Percentiles rank a stretch among this genome's conserved stretches.
phyloP scores from a whole-genome alignment of 2,113 vertebrate species.

The Calyptomena viridis region DNA sequence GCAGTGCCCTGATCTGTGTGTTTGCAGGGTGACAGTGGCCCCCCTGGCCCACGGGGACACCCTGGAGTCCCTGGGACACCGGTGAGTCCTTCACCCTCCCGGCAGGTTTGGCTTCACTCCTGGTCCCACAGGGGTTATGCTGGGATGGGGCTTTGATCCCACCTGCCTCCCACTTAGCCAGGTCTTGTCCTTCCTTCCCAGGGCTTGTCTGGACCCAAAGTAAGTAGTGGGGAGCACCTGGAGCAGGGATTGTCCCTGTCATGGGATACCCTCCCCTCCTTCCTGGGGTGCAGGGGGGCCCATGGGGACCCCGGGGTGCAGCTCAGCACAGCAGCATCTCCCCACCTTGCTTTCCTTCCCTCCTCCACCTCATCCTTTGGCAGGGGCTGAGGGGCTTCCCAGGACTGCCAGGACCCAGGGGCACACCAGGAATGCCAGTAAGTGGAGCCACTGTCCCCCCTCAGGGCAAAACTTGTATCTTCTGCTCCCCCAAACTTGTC shows the following conservation, averaged over 20 bases:
- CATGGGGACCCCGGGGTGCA: rapidly evolving
- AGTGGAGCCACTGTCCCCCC: neutral
- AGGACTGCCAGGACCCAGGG: slow-evolving; percentile 76
- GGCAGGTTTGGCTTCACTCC: neutral
- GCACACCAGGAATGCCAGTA: slow-evolving; percentile 77
- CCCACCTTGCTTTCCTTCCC: neutral
- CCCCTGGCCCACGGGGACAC: slow-evolving; percentile 66
- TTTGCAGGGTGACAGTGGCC: slow-evolving; percentile 78
- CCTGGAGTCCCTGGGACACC: slow-evolving; percentile 76
- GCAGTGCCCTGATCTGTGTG: neutral
- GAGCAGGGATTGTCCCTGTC: rapidly evolving
- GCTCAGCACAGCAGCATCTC: neutral
- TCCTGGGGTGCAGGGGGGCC: neutral
- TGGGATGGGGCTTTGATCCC: neutral
- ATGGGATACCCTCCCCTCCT: neutral
- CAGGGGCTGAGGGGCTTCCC: slow-evolving; percentile 86
- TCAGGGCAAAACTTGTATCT: neutral
- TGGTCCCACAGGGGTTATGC: rapidly evolving
- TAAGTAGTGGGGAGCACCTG: slow-evolving; percentile 10
- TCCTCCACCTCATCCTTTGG: neutral
- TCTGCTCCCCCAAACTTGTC: rapidly evolving
- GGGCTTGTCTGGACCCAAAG: slow-evolving; percentile 83
- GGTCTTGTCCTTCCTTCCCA: slow-evolving; percentile 24
- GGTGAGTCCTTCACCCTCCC: slow-evolving; percentile 58
- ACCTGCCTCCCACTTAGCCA: neutral